Base-by-base conservation (phyloP, 2,113 vertebrate genomes). In the Podarcis cretensis region DNA sequence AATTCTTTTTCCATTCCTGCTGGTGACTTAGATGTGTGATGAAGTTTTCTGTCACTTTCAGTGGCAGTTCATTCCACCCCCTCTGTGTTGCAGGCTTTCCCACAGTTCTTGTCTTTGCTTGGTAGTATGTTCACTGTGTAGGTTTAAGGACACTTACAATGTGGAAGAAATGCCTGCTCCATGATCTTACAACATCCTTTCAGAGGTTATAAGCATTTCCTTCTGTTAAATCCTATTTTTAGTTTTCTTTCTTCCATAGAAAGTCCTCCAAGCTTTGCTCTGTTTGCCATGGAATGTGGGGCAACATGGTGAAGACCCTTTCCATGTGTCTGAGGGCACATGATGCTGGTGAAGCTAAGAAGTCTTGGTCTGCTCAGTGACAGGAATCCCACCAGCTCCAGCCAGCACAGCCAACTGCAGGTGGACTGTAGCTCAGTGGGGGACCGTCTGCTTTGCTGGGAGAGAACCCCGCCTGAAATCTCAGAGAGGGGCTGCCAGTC, bases 11-110 rank as follows among this genome's bases (percentile, higher is more conserved):
- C 4, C 75, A 92, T 93, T 35, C 0, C 90, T 90, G 89, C 91
- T 92, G 91, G 74, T 86, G 88, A 85, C 93, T 91, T 89, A 93
- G 87, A 90, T 65, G 84, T 87, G 86, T 84, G 87, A 86, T 93
- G 69, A 37, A 30, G 32, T 89, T 94, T 95, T 92, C 90, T 94
- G 18, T 88, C 92, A 90, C 90, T 92, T 95, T 87, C 21, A 73
- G 40, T 86, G 75, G 35, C 65, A 91, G 57, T 86, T 92, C 91
- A 80, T 93, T 92, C 43, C 37, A 9, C 3, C 57, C 48, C 43
- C n/a, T 35, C 48, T 71, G 18, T 81, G 57, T 82, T 74, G 32
- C 30, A 87, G 81, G 81, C 92, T 63, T 88, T 89, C 66, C 32
- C 21, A 93, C 20, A 37, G 66, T 88, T 92, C 59, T 82, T 85